These are phyloP conservation scores for Neopipo cinnamomea DNA, from an alignment of 2,113 vertebrate genomes.

Conservation along the genomic window DNA sequence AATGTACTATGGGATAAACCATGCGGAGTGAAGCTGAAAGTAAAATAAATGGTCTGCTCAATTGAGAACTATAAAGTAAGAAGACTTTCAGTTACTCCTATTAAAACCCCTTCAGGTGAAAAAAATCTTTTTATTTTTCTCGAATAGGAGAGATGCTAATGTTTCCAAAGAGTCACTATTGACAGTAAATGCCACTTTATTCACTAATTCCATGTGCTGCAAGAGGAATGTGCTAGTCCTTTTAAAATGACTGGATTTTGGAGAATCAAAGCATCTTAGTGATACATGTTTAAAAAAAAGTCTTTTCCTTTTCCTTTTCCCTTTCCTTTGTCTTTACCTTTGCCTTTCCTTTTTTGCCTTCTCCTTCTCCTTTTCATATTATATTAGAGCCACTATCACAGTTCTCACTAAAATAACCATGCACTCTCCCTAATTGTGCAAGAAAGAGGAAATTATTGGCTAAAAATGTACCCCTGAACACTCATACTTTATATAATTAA, in stretches of 20 bases:
- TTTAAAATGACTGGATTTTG: not conserved
- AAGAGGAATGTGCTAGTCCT: not conserved
- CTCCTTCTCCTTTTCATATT: not conserved
- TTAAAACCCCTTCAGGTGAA: not conserved
- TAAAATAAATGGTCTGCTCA: not conserved
- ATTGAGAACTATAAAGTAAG: not conserved
- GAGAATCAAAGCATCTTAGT: not conserved
- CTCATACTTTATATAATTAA: not conserved
- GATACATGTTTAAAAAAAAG: not conserved
- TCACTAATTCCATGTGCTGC: not conserved
- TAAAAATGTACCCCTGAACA: not conserved
- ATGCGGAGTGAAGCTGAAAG: not conserved
- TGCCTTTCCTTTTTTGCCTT: too few species aligned
- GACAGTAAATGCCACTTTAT: not conserved
- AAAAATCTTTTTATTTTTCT: not conserved
- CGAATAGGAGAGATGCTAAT: not conserved
- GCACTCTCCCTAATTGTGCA: not conserved
- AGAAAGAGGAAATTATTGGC: not conserved
- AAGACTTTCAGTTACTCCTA: not conserved
- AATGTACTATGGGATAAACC: not conserved
- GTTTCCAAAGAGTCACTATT: not conserved
- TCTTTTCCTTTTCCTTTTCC: not conserved
- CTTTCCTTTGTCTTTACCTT: too few species aligned
- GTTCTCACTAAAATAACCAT: not conserved
- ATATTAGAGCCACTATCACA: rapidly evolving